These are phyloP conservation scores for Eulithis testata DNA, from an alignment of 2,888 invertebrate genomes.

Conservation along the genomic window DNA sequence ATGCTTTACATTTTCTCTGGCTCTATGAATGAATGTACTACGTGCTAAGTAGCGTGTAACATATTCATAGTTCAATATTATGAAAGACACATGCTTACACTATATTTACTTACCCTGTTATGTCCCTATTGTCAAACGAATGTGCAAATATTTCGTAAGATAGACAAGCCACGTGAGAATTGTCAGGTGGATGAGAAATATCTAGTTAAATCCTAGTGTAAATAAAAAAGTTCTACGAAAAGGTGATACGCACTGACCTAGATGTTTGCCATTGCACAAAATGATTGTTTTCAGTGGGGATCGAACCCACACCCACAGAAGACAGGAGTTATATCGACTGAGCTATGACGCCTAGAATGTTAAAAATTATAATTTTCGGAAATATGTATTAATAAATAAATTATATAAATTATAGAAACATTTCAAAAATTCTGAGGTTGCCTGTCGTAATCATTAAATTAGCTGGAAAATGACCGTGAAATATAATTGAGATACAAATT, in stretches of 20 bases:
- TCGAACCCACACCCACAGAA: too few relatives aligned
- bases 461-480: constrained; percentile 17
- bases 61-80: constrained; percentile 6
- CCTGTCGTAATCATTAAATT: constrained; percentile 17
- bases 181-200: constrained; percentile 13
- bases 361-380: constrained; percentile 8
- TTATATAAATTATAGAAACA: constrained; percentile 7
- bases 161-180: constrained; percentile 17
- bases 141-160: constrained; percentile 26
- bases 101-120: constrained; percentile 16
- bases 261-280: too few relatives aligned
- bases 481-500: neutral
- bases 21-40: too few relatives aligned
- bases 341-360: constrained; percentile 14
- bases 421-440: constrained; percentile 11
- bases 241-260: constrained; percentile 15
- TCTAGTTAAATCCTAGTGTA: constrained; percentile 4
- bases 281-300: too few relatives aligned
- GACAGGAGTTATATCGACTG: too few relatives aligned
- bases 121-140: constrained; percentile 14
- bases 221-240: constrained; percentile 9
- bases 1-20: too few relatives aligned
- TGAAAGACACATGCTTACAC: constrained; percentile 9
- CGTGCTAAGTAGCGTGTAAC: too few relatives aligned
- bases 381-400: neutral